Base-by-base conservation (phyloP, 2,888 invertebrate species). In the Druceiella hillmani region DNA sequence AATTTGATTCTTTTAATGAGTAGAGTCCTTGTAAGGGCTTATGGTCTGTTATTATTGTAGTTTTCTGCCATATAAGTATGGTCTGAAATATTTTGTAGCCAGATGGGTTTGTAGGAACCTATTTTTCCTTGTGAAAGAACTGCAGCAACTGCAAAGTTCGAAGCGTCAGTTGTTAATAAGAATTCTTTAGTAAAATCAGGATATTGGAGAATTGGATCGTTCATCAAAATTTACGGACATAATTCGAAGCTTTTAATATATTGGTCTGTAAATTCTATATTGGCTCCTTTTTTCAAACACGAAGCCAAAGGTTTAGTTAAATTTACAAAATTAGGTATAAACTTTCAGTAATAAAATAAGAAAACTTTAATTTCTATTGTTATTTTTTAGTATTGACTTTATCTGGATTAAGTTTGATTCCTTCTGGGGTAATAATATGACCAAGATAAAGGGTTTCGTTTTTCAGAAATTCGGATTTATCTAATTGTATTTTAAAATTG, bases 361-460 rank as follows among this genome's bases (percentile, higher is more conserved):
- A n/a, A n/a, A n/a, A n/a, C n/a, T n/a, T n/a, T n/a, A n/a, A n/a
- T n/a, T n/a, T n/a, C n/a, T n/a, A n/a, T 51, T 15, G 17, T 13
- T 5, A 26, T 46, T 41, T 43, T 41, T 52, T 44, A 1, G 44
- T 27, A 3, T 30, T 20, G 9, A 49, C 38, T 49, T 52, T 52
- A 12, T 50, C 42, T 0, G 52, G 50, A 33, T 54, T 49, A 7
- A 55, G 53, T 17, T 44, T 47, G 4, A 52, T 36, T n/a, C 50
- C 51, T 2, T 52, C 50, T 11, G 42, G 36, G 4, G 48, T 46
- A n/a, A 38, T 4, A 17, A 50, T 42, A 29, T 51, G 54, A 4
- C 55, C 54, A 11, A 57, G 33, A 39, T 46, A 56, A 3, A 40
- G 38, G 2, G 56, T 46, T 44, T 50, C 45, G 20, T 38, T 47